Base-by-base conservation (phyloP, 2,113 vertebrate species). In the Chascanopsetta lugubris region DNA sequence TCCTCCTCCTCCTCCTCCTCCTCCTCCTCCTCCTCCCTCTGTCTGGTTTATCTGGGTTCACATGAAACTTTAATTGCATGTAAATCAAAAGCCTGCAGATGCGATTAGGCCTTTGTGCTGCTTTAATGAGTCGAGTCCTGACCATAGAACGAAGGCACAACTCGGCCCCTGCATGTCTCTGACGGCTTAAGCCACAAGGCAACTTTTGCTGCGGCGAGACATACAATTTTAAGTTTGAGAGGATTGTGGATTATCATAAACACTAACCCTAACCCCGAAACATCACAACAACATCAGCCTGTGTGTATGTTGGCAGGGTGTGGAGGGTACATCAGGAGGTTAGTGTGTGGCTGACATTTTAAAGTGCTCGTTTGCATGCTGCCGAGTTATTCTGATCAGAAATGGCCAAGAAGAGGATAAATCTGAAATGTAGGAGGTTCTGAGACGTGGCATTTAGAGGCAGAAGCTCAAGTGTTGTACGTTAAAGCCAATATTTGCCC, bases 1-100 rank as follows among this genome's bases (percentile, higher is more conserved):
- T 26, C 49, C 64, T 47, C 46, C 65, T n/a, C 43, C 20, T 55
- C 24, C 45, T 55, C 54, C 36, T 57, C 54, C 61, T 51, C 9
- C 61, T 38, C 48, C 12, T 1, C 49, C 21, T 32, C 15, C 20
- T 32, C 47, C 65, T 49, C 47, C 66, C n/a, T 36, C 57, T 32
- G 50, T 59, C 81, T 65, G 58, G 65, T 86, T 84, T 87, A 79
- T 86, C 82, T 84, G 57, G 71, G 70, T 74, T 77, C 82, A 68
- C 75, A 85, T 87, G 85, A 84, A 90, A 85, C 83, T 88, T 88
- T 85, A 90, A 90, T 87, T 88, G 84, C 82, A 86, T 87, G 88
- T 86, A 86, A 86, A 88, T 89, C 88, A 87, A 88, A 84, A 82
- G 60, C 40, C 80, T 64, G 70, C 80, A 82, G 78, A 85, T 73